A percentile compares a stretch with the other conserved stretches of the same genome.
Conservation (phyloP, 2,113 vertebrate genomes). For the Microcebus tavaratra region DNA sequence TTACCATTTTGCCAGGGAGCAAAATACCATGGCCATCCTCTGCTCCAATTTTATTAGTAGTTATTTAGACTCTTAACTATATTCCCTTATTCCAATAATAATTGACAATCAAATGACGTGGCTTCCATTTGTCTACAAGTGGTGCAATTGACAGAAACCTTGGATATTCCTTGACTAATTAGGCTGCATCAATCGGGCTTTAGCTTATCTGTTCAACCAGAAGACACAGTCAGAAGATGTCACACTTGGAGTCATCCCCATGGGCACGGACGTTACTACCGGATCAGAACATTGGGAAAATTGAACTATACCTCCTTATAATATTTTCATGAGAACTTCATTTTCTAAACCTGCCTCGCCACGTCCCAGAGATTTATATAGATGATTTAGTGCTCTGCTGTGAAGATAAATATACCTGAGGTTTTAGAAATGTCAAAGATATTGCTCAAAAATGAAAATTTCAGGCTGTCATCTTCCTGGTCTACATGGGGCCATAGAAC, state of each 20-base stretch:
- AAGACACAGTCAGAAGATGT: neutral
- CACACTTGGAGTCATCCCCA: neutral
- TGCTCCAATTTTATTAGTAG: neutral
- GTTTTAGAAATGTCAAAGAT: slow-evolving; percentile 21
- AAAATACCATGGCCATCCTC: neutral
- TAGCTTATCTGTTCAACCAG: neutral
- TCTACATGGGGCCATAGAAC: neutral
- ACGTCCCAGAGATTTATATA: neutral
- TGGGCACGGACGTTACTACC: neutral
- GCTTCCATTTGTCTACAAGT: no score
- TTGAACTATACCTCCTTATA: neutral
- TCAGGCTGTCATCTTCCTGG: neutral
- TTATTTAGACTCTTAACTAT: neutral
- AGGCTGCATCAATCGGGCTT: no score
- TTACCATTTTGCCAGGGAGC: neutral
- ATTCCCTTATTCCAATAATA: neutral
- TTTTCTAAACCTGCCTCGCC: neutral
- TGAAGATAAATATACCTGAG: neutral
- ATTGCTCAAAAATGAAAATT: neutral
- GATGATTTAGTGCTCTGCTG: neutral
- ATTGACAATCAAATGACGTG: neutral
- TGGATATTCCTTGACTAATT: no score
- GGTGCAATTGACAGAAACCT: no score
- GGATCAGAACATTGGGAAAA: neutral
- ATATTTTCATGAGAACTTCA: neutral